Evolutionary conservation across 92 coral and sea anemone species (phyloP).

Genomic region (Anthopleura xanthogrammica): DNA sequence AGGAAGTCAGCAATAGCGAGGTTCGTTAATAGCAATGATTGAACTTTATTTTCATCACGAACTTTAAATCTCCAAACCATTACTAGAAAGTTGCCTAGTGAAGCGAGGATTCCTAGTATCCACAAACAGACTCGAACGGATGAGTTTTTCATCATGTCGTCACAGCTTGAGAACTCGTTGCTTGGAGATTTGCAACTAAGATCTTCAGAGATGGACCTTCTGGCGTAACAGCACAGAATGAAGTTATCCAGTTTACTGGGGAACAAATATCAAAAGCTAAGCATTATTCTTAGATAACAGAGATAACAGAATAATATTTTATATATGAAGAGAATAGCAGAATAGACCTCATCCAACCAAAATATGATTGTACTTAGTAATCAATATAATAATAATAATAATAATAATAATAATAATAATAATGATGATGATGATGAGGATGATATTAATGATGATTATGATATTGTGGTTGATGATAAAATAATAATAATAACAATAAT

Average conservation of each 20-base stretch:
- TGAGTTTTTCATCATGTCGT: conserved; percentile 51
- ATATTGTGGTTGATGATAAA: too few relatives aligned
- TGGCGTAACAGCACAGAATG: conserved; percentile 65
- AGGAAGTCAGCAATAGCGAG: conserved; percentile 65
- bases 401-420: too few relatives aligned
- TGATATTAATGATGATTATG: too few relatives aligned
- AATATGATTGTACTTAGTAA: too few relatives aligned
- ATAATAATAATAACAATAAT: too few relatives aligned
- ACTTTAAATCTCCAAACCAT: conserved; percentile 49
- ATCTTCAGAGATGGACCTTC: neutral
- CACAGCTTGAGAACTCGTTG: conserved; percentile 59
- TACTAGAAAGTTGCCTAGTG: conserved; percentile 48
- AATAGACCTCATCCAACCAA: too few relatives aligned
- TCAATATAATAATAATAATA: too few relatives aligned
- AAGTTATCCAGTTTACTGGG: conserved; percentile 63
- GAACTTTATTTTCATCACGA: conserved; percentile 57
- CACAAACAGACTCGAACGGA: conserved; percentile 54
- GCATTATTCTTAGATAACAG: too few relatives aligned
- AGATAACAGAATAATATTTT: too few relatives aligned
- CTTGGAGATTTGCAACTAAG: conserved; percentile 36
- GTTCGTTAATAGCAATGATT: conserved; percentile 64
- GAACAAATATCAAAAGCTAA: neutral
- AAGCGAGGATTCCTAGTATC: conserved; percentile 59
- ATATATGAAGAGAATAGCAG: neutral
- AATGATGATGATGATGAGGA: too few relatives aligned